Evolutionary conservation across 2,797 vertebrate genomes (phyloP).

Genomic region (Kryptopterus vitreolus): DNA sequence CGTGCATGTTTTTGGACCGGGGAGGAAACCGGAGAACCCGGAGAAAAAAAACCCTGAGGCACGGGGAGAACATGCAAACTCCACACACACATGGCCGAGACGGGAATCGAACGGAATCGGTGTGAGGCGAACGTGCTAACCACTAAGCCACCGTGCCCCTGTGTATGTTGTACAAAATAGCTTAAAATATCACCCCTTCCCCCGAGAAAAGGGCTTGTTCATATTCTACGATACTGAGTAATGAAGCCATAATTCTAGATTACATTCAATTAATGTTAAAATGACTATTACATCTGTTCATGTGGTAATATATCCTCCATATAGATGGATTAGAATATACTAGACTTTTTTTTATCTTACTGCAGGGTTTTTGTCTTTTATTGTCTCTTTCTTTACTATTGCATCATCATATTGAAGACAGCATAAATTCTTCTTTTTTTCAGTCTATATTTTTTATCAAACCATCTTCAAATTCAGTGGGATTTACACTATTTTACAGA

Average conservation of each 20-base stretch:
- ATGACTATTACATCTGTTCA: neutral
- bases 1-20: too few species aligned
- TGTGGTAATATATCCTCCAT: neutral
- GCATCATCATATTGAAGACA: neutral
- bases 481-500: too few species aligned
- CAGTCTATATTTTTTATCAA: neutral
- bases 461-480: neutral
- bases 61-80: too few species aligned
- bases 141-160: too few species aligned
- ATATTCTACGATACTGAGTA: neutral
- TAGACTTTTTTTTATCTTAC: neutral
- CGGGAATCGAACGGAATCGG: too few species aligned
- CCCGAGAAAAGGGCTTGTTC: too few species aligned
- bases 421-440: neutral
- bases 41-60: too few species aligned
- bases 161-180: neutral
- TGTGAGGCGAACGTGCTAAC: too few species aligned
- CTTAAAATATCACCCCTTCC: too few species aligned
- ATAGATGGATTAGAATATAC: neutral
- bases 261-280: neutral
- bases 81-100: too few species aligned
- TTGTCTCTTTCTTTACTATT: neutral
- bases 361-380: neutral
- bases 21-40: too few species aligned
- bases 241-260: neutral